Evolutionary conservation across 2,113 vertebrate genomes (phyloP).

Genomic region (Cochlearius cochlearius): DNA sequence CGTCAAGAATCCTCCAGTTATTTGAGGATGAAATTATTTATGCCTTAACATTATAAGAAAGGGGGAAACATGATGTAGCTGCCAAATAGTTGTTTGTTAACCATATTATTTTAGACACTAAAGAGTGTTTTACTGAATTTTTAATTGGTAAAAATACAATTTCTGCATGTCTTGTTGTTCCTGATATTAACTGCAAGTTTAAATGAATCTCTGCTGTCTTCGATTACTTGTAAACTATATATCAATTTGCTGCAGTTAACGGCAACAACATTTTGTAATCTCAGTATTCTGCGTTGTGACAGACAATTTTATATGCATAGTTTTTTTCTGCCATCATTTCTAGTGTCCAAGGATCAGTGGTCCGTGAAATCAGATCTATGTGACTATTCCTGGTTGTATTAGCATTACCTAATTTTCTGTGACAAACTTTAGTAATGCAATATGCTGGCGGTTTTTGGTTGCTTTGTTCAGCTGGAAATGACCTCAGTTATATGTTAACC

Average conservation of each 20-base stretch:
- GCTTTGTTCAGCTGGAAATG: slow-evolving; percentile 1
- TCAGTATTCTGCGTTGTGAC: not conserved
- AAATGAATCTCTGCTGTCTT: not conserved
- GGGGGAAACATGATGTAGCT: not conserved
- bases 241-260: not conserved
- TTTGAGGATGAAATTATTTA: not conserved
- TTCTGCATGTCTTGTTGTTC: not conserved
- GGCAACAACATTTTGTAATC: not conserved
- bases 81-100: not conserved
- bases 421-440: not conserved
- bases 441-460: not conserved
- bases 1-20: not conserved
- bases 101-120: not conserved
- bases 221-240: not conserved
- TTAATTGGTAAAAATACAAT: not conserved
- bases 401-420: slow-evolving; percentile 1
- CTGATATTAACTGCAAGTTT: not conserved
- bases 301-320: not conserved
- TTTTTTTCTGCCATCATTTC: not conserved
- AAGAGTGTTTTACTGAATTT: not conserved
- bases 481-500: not conserved
- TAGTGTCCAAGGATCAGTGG: not conserved
- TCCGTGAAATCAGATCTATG: not conserved
- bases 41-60: not conserved
- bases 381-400: not conserved